These are phyloP conservation scores for Caenorhabditis inopinata DNA, from an alignment of 1,140 invertebrate genomes.

Conservation along the genomic window DNA sequence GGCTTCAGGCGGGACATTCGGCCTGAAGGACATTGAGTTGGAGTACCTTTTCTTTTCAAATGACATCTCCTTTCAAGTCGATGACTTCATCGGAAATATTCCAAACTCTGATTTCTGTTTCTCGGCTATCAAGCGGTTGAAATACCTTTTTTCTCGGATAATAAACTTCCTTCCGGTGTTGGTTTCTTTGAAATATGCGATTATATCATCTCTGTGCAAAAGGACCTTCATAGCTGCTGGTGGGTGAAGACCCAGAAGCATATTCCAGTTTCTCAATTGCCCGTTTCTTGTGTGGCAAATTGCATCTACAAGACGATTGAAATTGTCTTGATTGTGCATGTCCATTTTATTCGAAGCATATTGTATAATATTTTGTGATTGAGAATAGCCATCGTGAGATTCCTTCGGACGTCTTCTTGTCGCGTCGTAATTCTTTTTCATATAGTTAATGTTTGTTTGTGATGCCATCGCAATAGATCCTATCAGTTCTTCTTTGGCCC, in stretches of 20 bases:
- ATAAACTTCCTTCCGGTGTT: too few relatives aligned
- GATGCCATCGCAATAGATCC: background rate
- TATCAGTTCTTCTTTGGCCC: background rate
- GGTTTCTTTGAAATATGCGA: background rate
- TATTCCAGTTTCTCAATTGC: background rate
- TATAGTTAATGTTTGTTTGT: background rate
- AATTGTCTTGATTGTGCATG: too few relatives aligned
- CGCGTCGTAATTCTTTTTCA: background rate
- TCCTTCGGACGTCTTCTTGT: background rate
- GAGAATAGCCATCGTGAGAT: background rate
- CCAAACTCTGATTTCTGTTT: too few relatives aligned
- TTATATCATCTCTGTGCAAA: background rate
- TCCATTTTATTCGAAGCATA: background rate
- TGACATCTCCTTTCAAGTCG: too few relatives aligned
- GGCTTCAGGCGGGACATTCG: too few relatives aligned
- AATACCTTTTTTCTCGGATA: too few relatives aligned
- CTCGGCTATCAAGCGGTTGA: too few relatives aligned
- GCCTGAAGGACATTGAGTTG: too few relatives aligned
- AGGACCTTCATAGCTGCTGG: background rate
- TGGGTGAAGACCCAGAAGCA: background rate
- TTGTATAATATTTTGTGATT: background rate
- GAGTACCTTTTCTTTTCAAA: too few relatives aligned
- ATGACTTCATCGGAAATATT: too few relatives aligned
- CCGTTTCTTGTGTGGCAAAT: background rate
- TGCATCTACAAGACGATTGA: background rate